These are phyloP conservation scores for Chamaea fasciata DNA, from an alignment of 2,113 vertebrate species.

Conservation along the genomic window DNA sequence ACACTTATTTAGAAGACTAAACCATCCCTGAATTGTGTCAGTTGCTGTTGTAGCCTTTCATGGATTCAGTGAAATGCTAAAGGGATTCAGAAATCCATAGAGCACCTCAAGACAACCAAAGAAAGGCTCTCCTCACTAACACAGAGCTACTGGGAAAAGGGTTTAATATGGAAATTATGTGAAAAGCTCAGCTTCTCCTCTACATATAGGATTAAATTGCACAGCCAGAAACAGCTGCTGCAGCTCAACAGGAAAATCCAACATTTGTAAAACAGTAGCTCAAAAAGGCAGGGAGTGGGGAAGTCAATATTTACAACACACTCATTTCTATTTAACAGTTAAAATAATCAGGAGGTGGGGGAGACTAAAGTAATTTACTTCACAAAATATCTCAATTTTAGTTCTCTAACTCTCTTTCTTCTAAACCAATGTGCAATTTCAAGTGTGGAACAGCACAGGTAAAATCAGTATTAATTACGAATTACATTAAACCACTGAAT, in stretches of 20 bases:
- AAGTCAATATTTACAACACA: neutral
- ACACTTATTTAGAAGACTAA: neutral
- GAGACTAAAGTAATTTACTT: neutral
- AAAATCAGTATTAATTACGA: neutral
- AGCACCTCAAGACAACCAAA: neutral
- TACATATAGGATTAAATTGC: constrained; percentile 49
- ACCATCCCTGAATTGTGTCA: neutral
- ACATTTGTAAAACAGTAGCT: constrained; percentile 29
- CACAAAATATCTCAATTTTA: neutral
- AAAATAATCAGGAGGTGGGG: neutral
- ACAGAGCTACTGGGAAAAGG: constrained; percentile 3
- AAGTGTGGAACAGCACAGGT: neutral
- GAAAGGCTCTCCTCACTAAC: constrained; percentile 12
- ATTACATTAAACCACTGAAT: neutral
- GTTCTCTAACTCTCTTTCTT: neutral
- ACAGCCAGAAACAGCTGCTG: constrained; percentile 45
- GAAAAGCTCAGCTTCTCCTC: constrained; percentile 35
- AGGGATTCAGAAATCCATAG: constrained; percentile 13
- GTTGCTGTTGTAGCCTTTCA: neutral
- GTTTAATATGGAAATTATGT: constrained; percentile 40
- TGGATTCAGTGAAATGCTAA: constrained; percentile 25
- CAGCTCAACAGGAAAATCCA: neutral
- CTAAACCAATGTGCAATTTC: neutral
- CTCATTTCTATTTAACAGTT: neutral
- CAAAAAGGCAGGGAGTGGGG: neutral